Percentiles rank a stretch among this genome's conserved stretches.
phyloP scores from a whole-genome alignment of 2,113 vertebrate species.

The Anser cygnoides region DNA sequence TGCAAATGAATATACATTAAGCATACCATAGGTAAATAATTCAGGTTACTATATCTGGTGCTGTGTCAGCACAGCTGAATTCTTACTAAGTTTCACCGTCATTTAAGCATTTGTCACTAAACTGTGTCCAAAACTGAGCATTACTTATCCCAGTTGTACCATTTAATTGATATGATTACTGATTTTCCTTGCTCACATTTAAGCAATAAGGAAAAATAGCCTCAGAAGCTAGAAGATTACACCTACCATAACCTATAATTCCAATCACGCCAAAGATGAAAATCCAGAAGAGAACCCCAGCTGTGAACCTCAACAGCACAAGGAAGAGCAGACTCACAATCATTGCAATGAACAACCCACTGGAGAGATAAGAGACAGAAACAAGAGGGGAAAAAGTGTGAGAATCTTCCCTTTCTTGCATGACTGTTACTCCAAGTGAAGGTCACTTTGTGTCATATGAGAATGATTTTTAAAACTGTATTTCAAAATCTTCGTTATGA shows the following conservation, averaged over 20 bases:
- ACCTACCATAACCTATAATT: conserved; percentile 89
- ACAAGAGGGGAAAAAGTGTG: background rate
- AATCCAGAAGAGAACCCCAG: conserved; percentile 91
- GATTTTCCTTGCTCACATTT: background rate
- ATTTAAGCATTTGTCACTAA: background rate
- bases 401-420: background rate
- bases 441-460: background rate
- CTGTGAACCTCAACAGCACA: conserved; percentile 88
- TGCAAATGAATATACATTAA: background rate
- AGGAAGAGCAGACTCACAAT: conserved; percentile 90
- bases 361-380: conserved; percentile 66
- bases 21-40: background rate
- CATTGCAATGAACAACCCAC: conserved; percentile 91
- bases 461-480: background rate
- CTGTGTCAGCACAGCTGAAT: background rate
- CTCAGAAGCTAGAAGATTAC: background rate
- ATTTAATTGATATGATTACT: background rate
- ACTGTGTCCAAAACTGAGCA: background rate
- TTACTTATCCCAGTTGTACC: background rate
- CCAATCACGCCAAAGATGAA: conserved; percentile 86
- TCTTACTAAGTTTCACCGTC: background rate
- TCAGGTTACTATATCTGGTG: background rate
- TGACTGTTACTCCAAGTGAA: background rate
- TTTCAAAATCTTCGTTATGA: background rate
- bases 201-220: background rate